Evolutionary conservation across 2,888 invertebrate species (phyloP).

Genomic region (Cecidostiba fungosa): DNA sequence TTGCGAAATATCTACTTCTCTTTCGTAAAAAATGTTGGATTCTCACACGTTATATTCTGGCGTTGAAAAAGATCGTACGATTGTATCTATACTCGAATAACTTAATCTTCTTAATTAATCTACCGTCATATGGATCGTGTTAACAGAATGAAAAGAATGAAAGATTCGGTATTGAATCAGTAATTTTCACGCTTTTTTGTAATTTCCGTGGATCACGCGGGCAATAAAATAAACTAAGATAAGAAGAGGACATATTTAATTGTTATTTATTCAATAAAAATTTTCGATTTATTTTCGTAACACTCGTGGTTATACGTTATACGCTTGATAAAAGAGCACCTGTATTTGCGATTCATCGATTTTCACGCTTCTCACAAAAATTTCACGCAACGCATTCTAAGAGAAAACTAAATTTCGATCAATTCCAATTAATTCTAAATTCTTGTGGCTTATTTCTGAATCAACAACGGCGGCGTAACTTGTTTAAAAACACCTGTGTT

Average conservation of each 20-base stretch:
- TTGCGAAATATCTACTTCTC: slow-evolving; percentile 4
- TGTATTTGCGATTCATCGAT: neutral
- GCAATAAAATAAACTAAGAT: neutral
- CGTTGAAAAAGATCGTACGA: neutral
- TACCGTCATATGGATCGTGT: neutral
- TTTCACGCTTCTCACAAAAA: neutral
- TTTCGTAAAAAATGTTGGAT: neutral
- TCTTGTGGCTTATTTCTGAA: neutral
- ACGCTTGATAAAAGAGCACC: neutral
- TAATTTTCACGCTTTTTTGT: neutral
- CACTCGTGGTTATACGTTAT: neutral
- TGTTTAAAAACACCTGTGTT: slow-evolving; percentile 18
- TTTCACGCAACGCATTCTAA: neutral
- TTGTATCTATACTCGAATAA: neutral
- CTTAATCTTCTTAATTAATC: neutral
- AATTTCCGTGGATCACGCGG: neutral
- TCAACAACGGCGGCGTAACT: neutral
- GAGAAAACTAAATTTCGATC: neutral
- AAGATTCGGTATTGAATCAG: neutral
- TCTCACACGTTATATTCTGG: neutral
- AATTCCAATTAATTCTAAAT: neutral
- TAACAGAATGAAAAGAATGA: neutral
- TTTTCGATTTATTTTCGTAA: neutral
- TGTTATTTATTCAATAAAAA: neutral
- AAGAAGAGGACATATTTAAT: neutral